Evolutionary conservation across 2,113 vertebrate species (phyloP).

Genomic region (Gallinago media): DNA sequence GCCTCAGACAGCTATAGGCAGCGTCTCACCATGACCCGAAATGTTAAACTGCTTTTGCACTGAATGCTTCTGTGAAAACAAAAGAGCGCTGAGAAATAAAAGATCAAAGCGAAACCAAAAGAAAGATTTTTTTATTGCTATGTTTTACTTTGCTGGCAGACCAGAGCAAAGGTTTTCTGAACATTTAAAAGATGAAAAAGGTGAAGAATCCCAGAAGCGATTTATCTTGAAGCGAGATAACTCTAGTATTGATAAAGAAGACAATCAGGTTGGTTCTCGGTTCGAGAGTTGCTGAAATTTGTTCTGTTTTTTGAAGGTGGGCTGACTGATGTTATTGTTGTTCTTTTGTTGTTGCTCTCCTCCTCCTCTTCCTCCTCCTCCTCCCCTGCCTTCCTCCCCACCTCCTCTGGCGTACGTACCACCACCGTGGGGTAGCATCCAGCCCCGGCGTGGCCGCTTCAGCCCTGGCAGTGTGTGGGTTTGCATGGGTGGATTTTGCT

Average conservation of each 20-base stretch:
- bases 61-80: slow-evolving; percentile 65
- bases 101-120: slow-evolving; percentile 36
- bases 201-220: slow-evolving; percentile 88
- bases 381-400: background rate
- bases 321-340: slow-evolving; percentile 78
- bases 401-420: slow-evolving; percentile 3
- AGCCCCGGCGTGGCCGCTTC: slow-evolving; percentile 47
- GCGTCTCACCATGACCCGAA: background rate
- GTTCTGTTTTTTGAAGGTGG: slow-evolving; percentile 79
- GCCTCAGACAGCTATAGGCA: slow-evolving; percentile 26
- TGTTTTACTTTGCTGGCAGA: slow-evolving; percentile 87
- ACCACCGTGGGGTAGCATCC: background rate
- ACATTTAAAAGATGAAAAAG: slow-evolving; percentile 89
- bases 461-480: slow-evolving; percentile 71
- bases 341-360: slow-evolving; percentile 68
- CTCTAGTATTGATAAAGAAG: slow-evolving; percentile 90
- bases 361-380: background rate
- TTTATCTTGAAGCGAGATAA: slow-evolving; percentile 91
- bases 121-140: slow-evolving; percentile 80
- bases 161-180: slow-evolving; percentile 90
- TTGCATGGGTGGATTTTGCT: slow-evolving; percentile 80
- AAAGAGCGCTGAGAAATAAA: slow-evolving; percentile 68
- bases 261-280: slow-evolving; percentile 88
- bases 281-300: slow-evolving; percentile 81
- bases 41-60: slow-evolving; percentile 55